phyloP scores from a whole-genome alignment of 2,113 vertebrate species.

The Atrichornis clamosus region DNA sequence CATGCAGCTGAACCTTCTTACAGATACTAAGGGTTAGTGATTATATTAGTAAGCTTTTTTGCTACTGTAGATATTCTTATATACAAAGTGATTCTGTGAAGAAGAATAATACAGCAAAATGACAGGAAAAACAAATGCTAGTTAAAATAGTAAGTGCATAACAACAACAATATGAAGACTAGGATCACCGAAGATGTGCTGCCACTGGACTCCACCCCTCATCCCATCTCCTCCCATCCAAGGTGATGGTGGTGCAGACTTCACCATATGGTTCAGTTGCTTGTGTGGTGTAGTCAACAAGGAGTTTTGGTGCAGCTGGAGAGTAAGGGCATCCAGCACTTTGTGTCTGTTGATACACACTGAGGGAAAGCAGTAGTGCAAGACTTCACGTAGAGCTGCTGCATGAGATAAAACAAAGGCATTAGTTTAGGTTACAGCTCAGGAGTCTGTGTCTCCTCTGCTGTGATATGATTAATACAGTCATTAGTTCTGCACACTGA shows the following conservation, averaged over 20 bases:
- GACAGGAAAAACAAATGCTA: background rate
- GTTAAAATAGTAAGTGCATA: background rate
- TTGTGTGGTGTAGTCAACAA: background rate
- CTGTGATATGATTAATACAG: background rate
- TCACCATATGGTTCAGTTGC: background rate
- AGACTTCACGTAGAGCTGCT: background rate
- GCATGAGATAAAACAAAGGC: background rate
- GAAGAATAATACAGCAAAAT: background rate
- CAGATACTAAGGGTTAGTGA: background rate
- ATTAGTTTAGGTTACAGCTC: background rate
- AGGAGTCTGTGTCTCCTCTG: background rate
- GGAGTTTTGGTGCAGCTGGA: background rate
- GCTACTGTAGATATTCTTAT: background rate
- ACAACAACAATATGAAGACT: background rate
- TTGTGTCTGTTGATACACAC: background rate
- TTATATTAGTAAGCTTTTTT: background rate
- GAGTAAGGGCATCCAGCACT: background rate
- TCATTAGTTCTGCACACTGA: background rate
- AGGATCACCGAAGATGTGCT: background rate
- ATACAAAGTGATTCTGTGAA: background rate
- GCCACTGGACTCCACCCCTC: background rate
- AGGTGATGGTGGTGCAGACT: background rate
- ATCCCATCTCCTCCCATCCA: accelerated
- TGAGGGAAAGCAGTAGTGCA: background rate
- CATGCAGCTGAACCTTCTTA: background rate